Evolutionary conservation across 1,140 invertebrate species (phyloP).

Genomic region (Halesus radiatus): DNA sequence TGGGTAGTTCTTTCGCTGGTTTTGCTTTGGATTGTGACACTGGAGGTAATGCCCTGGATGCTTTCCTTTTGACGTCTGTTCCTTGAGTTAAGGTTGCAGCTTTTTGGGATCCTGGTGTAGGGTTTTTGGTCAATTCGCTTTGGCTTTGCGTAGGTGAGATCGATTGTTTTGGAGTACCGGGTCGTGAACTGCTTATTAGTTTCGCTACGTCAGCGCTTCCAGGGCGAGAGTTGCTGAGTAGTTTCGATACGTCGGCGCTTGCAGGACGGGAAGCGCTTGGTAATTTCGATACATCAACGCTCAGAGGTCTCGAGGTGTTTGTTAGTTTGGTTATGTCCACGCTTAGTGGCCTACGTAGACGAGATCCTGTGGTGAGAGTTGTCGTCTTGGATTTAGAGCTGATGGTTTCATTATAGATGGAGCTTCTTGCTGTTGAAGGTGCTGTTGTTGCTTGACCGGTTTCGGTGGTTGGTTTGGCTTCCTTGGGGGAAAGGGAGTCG

Average conservation of each 20-base stretch:
- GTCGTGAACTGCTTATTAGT: too few relatives aligned
- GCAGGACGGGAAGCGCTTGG: too few relatives aligned
- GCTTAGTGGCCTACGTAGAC: slow-evolving; percentile 19
- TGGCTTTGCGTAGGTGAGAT: slow-evolving; percentile 17
- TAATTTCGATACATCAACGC: too few relatives aligned
- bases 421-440: background rate
- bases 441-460: background rate
- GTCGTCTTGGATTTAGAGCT: slow-evolving; percentile 45
- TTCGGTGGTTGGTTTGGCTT: background rate
- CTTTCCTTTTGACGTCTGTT: slow-evolving; percentile 8
- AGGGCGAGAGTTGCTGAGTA: too few relatives aligned
- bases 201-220: too few relatives aligned
- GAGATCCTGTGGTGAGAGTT: background rate
- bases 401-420: slow-evolving; percentile 47
- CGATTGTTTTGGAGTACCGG: background rate
- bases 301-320: background rate
- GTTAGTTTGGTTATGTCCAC: slow-evolving; percentile 15
- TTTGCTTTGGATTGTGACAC: background rate
- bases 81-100: background rate
- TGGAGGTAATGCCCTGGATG: background rate
- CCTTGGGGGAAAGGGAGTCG: slow-evolving; percentile 12
- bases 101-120: background rate
- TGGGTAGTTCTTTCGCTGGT: slow-evolving; percentile 1
- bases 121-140: slow-evolving; percentile 20
- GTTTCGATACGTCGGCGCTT: too few relatives aligned